A percentile compares a stretch with the other conserved stretches of the same genome.
Evolutionary conservation across 2,888 invertebrate genomes (phyloP).

Genomic region (Rhodophaea formosa): DNA sequence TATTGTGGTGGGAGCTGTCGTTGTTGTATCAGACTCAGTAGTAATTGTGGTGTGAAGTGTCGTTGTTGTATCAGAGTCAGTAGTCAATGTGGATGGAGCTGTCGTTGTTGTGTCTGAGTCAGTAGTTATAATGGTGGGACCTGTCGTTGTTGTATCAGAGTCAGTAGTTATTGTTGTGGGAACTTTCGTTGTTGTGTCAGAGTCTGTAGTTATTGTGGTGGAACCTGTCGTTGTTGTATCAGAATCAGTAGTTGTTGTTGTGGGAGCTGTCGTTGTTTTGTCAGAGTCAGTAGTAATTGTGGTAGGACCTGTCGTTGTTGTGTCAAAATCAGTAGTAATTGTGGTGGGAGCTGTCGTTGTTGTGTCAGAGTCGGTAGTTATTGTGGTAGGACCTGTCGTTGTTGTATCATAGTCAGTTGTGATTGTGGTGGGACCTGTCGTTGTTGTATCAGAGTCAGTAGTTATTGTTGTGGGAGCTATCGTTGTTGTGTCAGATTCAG

Average conservation of each 20-base stretch:
- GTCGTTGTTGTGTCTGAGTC: conserved; percentile 13
- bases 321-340: background rate
- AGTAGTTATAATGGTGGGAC: conserved; percentile 12
- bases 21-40: conserved; percentile 11
- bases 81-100: background rate
- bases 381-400: background rate
- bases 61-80: background rate
- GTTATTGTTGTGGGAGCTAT: background rate
- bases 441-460: background rate
- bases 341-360: background rate
- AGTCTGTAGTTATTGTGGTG: conserved; percentile 14
- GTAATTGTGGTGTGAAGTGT: background rate
- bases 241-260: conserved; percentile 1
- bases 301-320: background rate
- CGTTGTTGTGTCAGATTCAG: background rate
- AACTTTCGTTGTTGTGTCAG: conserved; percentile 10
- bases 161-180: conserved; percentile 13
- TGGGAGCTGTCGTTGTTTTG: background rate
- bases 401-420: background rate
- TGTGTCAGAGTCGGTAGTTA: background rate
- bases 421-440: background rate
- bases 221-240: background rate
- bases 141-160: conserved; percentile 6
- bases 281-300: background rate
- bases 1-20: conserved; percentile 6